phyloP scores from a whole-genome alignment of 2,797 vertebrate species.

The Psittacula echo region DNA sequence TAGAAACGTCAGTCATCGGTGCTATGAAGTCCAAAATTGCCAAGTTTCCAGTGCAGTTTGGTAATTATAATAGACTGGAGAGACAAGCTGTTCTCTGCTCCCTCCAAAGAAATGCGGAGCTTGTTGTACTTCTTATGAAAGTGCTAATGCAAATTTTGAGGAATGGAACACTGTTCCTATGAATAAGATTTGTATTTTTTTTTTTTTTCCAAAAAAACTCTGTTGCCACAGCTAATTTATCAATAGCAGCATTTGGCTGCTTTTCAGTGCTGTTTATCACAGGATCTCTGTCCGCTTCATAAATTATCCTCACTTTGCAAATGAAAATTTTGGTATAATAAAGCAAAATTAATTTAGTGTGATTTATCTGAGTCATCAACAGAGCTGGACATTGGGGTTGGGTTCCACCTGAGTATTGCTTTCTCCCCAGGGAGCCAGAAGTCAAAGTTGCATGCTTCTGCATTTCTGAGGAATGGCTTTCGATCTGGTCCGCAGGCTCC shows the following conservation, averaged over 20 bases:
- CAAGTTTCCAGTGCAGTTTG: constrained; percentile 70
- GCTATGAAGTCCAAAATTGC: constrained; percentile 76
- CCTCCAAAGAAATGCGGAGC: constrained; percentile 53
- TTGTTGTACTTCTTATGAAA: constrained; percentile 60
- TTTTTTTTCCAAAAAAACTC: background rate
- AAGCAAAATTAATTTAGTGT: background rate
- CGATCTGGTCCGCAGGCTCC: background rate
- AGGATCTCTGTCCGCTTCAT: background rate
- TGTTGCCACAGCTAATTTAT: constrained; percentile 10
- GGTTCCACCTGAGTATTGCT: background rate
- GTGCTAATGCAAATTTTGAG: constrained; percentile 50
- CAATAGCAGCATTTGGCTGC: background rate
- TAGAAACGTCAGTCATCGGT: constrained; percentile 77
- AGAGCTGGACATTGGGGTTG: background rate
- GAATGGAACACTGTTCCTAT: background rate
- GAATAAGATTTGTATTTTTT: background rate
- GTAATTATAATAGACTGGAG: constrained; percentile 73
- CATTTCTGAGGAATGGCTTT: background rate
- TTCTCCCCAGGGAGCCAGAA: background rate
- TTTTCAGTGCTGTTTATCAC: background rate
- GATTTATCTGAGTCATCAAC: background rate
- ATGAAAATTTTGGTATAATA: background rate
- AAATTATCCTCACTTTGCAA: background rate
- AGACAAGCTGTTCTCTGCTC: constrained; percentile 74
- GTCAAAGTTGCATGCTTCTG: background rate